Evolutionary conservation across 2,888 invertebrate species (phyloP).

Genomic region (Mechanitis messenoides): DNA sequence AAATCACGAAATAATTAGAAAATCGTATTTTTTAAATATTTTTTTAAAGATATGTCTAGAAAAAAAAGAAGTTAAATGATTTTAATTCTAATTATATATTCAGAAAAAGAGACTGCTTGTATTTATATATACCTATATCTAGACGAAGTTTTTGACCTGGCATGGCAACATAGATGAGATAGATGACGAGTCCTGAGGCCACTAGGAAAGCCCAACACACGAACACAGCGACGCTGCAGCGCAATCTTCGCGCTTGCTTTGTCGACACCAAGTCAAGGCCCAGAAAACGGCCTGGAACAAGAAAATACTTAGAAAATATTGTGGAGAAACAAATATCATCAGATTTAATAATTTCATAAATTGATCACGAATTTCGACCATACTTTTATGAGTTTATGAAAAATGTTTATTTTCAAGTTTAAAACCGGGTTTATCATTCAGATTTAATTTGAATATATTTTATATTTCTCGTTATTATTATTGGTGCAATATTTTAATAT

Average conservation of each 20-base stretch:
- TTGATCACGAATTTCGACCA: too few species aligned
- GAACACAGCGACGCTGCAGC: conserved; percentile 66
- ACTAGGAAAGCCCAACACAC: conserved; percentile 64
- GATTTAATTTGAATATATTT: too few species aligned
- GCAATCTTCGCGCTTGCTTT: conserved; percentile 46
- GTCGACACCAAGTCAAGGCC: conserved; percentile 62
- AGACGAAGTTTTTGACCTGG: conserved; percentile 41
- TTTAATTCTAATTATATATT: background rate
- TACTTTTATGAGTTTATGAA: too few species aligned
- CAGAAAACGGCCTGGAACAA: conserved; percentile 56
- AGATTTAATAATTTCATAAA: too few species aligned
- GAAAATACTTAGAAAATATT: conserved; percentile 38
- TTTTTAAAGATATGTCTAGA: too few species aligned
- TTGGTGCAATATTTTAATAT: too few species aligned
- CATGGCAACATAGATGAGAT: conserved; percentile 47
- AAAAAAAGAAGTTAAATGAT: background rate
- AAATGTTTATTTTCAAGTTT: too few species aligned
- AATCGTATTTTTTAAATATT: too few species aligned
- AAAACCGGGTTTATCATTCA: too few species aligned
- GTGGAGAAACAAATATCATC: conserved; percentile 10
- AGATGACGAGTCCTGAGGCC: conserved; percentile 49
- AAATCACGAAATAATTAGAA: too few species aligned
- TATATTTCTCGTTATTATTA: too few species aligned
- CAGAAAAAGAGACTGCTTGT: background rate
- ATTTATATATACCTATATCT: conserved; percentile 51